Evolutionary conservation across 2,797 vertebrate species (phyloP).

Genomic region (Neosalanx taihuensis): DNA sequence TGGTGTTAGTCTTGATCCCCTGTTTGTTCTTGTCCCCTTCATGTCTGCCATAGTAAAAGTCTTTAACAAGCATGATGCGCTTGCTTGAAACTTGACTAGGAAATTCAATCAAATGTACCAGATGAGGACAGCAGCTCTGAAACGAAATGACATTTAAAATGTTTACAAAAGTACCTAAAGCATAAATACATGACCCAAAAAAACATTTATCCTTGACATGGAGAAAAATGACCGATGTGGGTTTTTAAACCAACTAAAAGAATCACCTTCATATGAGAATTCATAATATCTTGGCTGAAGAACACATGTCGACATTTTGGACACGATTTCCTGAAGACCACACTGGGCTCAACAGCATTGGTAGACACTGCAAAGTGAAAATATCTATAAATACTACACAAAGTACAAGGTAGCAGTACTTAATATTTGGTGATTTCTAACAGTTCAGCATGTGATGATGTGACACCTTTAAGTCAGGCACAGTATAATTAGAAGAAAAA

Average conservation of each 20-base stretch:
- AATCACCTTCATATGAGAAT: conserved; percentile 84
- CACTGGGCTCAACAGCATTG: conserved; percentile 69
- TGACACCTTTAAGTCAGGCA: too few species aligned
- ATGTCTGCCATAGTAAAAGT: conserved; percentile 93
- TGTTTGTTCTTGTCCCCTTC: conserved; percentile 80
- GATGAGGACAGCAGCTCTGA: conserved; percentile 82
- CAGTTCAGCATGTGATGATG: not conserved
- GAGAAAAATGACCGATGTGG: not conserved
- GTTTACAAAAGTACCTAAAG: not conserved
- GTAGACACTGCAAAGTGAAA: conserved; percentile 55
- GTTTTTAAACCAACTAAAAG: not conserved
- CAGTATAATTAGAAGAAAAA: too few species aligned
- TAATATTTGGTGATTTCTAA: not conserved
- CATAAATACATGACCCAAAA: not conserved
- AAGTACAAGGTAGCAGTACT: too few species aligned
- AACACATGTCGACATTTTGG: conserved; percentile 88
- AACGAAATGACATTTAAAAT: conserved; percentile 24
- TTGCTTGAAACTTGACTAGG: conserved; percentile 65
- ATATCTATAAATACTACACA: not conserved
- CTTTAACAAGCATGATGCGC: conserved; percentile 95
- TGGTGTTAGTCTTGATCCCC: conserved; percentile 82
- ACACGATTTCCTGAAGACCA: conserved; percentile 82
- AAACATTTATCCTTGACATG: not conserved
- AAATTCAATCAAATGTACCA: conserved; percentile 68
- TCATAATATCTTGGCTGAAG: conserved; percentile 79